Evolutionary conservation across 2,888 invertebrate species (phyloP).

Genomic region (Willowsia nigromaculata): DNA sequence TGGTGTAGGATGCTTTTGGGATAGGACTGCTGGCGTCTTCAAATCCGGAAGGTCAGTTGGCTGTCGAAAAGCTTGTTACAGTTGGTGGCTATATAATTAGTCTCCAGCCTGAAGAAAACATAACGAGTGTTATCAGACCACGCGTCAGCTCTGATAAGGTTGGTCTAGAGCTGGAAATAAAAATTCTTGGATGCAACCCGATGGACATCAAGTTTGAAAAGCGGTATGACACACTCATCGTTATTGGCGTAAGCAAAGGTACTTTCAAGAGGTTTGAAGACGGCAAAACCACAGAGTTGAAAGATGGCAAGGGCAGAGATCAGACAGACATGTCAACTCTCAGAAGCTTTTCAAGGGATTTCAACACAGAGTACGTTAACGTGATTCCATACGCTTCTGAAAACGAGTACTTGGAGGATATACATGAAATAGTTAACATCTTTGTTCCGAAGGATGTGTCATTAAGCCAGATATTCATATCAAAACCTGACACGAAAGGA

Average conservation of each 20-base stretch:
- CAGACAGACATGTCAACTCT: not conserved
- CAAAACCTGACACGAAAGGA: constrained; percentile 54
- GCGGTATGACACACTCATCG: constrained; percentile 56
- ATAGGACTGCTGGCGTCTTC: not conserved
- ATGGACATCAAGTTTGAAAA: constrained; percentile 52
- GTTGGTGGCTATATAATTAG: constrained; percentile 67
- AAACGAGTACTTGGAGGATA: constrained; percentile 7
- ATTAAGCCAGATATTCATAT: constrained; percentile 12
- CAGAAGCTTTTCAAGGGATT: no score
- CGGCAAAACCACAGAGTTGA: not conserved
- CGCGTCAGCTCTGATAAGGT: constrained; percentile 36
- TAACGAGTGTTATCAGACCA: constrained; percentile 33
- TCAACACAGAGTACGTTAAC: not conserved
- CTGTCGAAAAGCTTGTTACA: constrained; percentile 56
- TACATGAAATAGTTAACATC: constrained; percentile 60
- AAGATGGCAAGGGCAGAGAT: not conserved
- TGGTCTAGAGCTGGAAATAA: constrained; percentile 59
- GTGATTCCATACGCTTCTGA: not conserved
- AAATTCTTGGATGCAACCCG: constrained; percentile 45
- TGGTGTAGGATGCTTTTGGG: not conserved
- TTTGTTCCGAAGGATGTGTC: constrained; percentile 52
- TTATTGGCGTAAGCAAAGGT: constrained; percentile 41
- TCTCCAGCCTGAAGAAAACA: constrained; percentile 16
- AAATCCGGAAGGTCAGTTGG: constrained; percentile 1
- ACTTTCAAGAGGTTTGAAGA: not conserved